Evolutionary conservation across 2,797 vertebrate species (phyloP).

Genomic region (Pangasius sanitwongsei): DNA sequence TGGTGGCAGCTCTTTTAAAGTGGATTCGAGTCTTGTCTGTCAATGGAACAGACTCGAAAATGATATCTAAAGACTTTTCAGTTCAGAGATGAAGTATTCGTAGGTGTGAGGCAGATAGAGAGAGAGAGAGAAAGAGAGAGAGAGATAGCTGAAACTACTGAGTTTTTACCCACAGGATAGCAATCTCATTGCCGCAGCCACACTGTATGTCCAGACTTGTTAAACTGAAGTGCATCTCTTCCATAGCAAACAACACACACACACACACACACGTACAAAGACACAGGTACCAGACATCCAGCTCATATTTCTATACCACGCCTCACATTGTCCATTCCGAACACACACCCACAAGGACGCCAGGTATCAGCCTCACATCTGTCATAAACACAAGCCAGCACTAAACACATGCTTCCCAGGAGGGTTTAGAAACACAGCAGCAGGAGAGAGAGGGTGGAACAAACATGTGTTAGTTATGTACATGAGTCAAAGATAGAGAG

Average conservation of each 20-base stretch:
- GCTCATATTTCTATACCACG: slow-evolving; percentile 15
- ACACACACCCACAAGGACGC: slow-evolving; percentile 10
- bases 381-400: slow-evolving; percentile 16
- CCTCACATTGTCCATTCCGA: slow-evolving; percentile 31
- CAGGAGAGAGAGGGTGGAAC: slow-evolving; percentile 21
- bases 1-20: slow-evolving; percentile 33
- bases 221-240: slow-evolving; percentile 30
- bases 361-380: slow-evolving; percentile 32
- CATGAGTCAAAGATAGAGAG: not conserved
- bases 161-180: slow-evolving; percentile 33
- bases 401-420: slow-evolving; percentile 32
- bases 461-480: slow-evolving; percentile 26
- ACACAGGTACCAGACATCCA: not conserved
- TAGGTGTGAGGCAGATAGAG: not conserved
- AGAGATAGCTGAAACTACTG: not conserved
- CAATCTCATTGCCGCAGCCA: slow-evolving; percentile 34
- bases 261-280: slow-evolving; percentile 6
- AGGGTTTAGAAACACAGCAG: slow-evolving; percentile 13
- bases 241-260: slow-evolving; percentile 19
- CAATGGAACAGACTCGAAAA: slow-evolving; percentile 28
- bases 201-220: slow-evolving; percentile 32
- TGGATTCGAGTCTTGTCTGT: slow-evolving; percentile 38
- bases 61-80: not conserved
- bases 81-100: slow-evolving; percentile 24
- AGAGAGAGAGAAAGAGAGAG: not conserved